Base-by-base conservation (phyloP, 2,888 invertebrate genomes). In the Machimus atricapillus region DNA sequence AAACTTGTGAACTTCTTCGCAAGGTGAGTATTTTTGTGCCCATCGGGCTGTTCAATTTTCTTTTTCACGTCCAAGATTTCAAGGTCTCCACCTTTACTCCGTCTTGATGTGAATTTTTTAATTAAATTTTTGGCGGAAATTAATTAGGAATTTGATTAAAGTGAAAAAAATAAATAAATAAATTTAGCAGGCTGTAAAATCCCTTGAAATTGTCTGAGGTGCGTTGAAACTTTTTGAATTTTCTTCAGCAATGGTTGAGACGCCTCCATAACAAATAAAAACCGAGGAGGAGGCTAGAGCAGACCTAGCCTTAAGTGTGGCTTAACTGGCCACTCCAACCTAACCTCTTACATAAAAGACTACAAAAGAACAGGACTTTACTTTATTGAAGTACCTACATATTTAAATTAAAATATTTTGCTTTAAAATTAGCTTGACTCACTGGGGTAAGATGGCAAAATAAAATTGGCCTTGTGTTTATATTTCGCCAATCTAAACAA, bases 1-100 rank as follows among this genome's bases (percentile, higher is more conserved):
- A 92, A 87, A 96, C 96, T 0, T 93, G 98, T 66, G 93, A 94
- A 4, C 94, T 96, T 82, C 93, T 98, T 14, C 94, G 95, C 90
- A 96, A 96, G 91, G 92, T 91, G 89, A 90, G 43, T 16, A 58
- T 56, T 56, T 58, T 23, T 87, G 86, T 66, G 27, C 23, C 14
- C 27, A 27, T 43, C 8, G 16, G 37, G 19, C 34, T 58, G 46
- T 19, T 14, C 27, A 37, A 77, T 77, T 7, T 66, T 66, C 27
- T 66, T 66, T 27, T 66, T 56, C 56, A 56, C 27, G 23, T 66
- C 66, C 66, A 66, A 66, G 19, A 6, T 52, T n/a, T n/a, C 52
- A 52, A 52, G 52, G n/a, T 19, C 52, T 8, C 8, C 66, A 66
- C 19, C 8, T 66, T 66, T 66, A 14, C 66, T 66, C 4, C 4